Base-by-base conservation (phyloP, 1,140 invertebrate species). In the Aphaenogaster rudis region DNA sequence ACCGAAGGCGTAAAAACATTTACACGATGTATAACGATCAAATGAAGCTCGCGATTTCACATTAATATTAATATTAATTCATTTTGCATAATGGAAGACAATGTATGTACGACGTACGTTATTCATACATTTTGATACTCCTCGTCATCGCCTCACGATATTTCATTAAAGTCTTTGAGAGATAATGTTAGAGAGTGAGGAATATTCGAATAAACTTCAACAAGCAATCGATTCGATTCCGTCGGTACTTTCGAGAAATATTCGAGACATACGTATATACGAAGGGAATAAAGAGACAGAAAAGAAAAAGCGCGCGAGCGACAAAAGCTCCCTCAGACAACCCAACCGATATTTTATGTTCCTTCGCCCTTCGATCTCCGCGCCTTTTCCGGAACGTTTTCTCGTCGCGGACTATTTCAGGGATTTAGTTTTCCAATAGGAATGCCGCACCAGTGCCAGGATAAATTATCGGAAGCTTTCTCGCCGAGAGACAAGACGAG, bases 371-470 rank as follows among this genome's bases (percentile, higher is more conserved):
- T 84, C 69, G 80, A 84, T 84, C 57, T 33, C 54, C 72, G 69
- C 69, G 72, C 54, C 80, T 84, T 84, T 84, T 39, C 69, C 42
- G 54, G n/a, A 84, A 74, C 80, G 57, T 84, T 84, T 59, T 61
- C 80, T 84, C 69, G 67, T 74, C 80, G 69, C 42, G 28, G 80
- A 76, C 69, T 84, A 84, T 84, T 84, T 61, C 69, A 76, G 54
- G 80, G 80, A 84, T 84, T 84, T 84, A 84, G 80, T 84, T 84
- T 84, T 84, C 80, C 80, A 84, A 84, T 84, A 84, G 80, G 80
- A 84, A 76, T 84, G 54, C 69, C 13, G 54, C 54, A 33, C 45
- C 69, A 76, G 13, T 76, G 69, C 28, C 69, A 76, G 57, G 80
- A 76, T 76, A 84, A 84, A 84, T 84, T 84, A 84, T 84, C 80